Conservation (phyloP, 2,888 invertebrate species). For the Peribatodes rhomboidaria region DNA sequence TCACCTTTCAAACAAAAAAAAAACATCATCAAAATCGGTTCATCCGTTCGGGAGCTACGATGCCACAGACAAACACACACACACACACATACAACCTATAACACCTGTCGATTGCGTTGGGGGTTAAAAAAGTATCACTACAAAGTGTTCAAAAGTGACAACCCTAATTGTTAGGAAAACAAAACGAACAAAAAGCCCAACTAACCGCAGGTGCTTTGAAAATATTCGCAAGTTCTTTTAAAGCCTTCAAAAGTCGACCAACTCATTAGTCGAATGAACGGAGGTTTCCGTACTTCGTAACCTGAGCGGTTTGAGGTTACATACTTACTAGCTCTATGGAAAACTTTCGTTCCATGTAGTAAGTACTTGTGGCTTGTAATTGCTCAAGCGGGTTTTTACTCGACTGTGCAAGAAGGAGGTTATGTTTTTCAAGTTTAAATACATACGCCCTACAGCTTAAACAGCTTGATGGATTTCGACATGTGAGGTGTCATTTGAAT, state of each 20-base stretch:
- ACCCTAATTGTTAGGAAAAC: conserved; percentile 39
- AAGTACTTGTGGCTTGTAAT: not conserved
- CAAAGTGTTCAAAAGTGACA: not conserved
- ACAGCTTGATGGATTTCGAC: no score
- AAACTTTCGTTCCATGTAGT: not conserved
- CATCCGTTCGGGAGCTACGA: no score
- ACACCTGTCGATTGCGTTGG: no score
- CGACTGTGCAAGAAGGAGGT: no score
- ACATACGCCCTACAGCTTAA: no score
- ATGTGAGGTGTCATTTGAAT: no score
- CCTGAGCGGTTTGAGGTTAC: conserved; percentile 49
- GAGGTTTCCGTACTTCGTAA: conserved; percentile 62
- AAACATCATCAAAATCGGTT: no score
- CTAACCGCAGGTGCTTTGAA: conserved; percentile 56
- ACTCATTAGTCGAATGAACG: conserved; percentile 70
- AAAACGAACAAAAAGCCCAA: conserved; percentile 43
- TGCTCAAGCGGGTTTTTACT: not conserved
- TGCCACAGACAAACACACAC: no score
- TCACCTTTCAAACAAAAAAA: no score
- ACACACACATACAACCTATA: no score
- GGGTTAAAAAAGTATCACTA: no score
- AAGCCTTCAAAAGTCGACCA: conserved; percentile 63
- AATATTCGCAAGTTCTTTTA: conserved; percentile 58
- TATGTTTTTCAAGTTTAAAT: no score
- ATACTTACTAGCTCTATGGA: conserved; percentile 7